Evolutionary conservation across 2,888 invertebrate species (phyloP), one percentile per base, ranked within the genome.

Genomic region (Ischnura elegans): DNA sequence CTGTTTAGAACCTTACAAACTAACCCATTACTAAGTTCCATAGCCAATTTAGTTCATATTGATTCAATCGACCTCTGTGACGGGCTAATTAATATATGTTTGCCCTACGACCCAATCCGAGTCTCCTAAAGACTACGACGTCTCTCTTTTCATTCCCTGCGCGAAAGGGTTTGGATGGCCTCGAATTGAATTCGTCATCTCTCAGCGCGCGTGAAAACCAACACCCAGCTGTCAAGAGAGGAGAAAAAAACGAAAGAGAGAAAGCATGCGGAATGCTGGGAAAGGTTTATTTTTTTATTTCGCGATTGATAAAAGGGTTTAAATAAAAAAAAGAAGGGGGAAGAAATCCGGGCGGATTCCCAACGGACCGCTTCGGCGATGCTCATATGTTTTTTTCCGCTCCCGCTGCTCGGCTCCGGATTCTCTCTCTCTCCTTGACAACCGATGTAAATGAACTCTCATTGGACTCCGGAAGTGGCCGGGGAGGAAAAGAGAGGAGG

Each of bases 401-500:
- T 86, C 45, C 46, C 86, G 42, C 43, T 25, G 45, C 76, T 36
- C 76, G 10, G 76, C 76, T 13, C 45, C 25, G 2, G 87, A 47
- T 87, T 51, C 16, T 2, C n/a, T 87, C 21, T 51, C 16, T 2
- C n/a, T 87, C 21, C 29, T 87, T 51, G 51, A 36, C 51, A 51
- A 25, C 42, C 66, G 90, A 90, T 61, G 90, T 61, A 61, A 90
- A 90, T 66, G 90, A 90, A 90, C 90, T 90, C 61, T 90, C 43
- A 66, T 66, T 90, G 66, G 90, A 61, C 61, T 61, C 13, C 45
- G 86, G n/a, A 36, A 76, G 76, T n/a, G 61, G n/a, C 16, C 51
- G 51, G 19, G n/a, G n/a, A n/a, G n/a, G n/a, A n/a, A n/a, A n/a
- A n/a, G 51, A 51, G 51, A 10, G 51, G 51, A 1, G 2, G 51